Evolutionary conservation across 2,113 vertebrate genomes (phyloP), one percentile per base, ranked within the genome.

Genomic region (Embiotoca jacksoni): DNA sequence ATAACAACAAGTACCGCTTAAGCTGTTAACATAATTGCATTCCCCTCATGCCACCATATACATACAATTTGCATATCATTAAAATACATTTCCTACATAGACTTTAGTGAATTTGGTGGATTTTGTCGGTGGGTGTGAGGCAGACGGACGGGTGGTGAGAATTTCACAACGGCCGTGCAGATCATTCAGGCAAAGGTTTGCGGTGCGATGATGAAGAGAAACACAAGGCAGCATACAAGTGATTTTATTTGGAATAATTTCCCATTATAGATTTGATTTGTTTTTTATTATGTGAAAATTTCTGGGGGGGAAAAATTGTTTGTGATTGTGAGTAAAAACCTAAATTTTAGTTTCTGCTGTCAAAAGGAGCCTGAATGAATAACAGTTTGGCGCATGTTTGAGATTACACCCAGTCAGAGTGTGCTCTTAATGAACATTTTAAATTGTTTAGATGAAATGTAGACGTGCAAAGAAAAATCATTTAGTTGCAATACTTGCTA

Each of bases 21-120:
- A 91, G 91, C 89, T 93, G 91, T 94, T 94, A 93, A 94, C 90
- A 93, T 95, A 95, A 95, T 94, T 94, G 86, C 82, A 81, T 91
- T 83, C 84, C 86, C 90, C 88, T 89, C 83, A 80, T 90, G 90
- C 89, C 88, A 88, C 80, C 82, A 76, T 89, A 90, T 90, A 92
- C 89, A 91, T 92, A 91, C 78, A 70, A 94, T 95, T 92, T 92
- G 92, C 92, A 94, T 92, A 84, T 92, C 78, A 91, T 93, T 92
- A 92, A 75, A 78, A 84, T 85, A 55, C 84, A 88, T 90, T 91
- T 86, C 79, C 82, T 50, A 46, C 80, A 59, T 52, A 82, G 84
- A 89, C 86, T 88, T 90, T 66, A 61, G 78, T 76, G 72, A 78
- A 67, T 90, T 82, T 84, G 60, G 55, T 76, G 67, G 13, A 49